Base-by-base conservation (phyloP, 2,113 vertebrate species). In the Eulemur macaco region DNA sequence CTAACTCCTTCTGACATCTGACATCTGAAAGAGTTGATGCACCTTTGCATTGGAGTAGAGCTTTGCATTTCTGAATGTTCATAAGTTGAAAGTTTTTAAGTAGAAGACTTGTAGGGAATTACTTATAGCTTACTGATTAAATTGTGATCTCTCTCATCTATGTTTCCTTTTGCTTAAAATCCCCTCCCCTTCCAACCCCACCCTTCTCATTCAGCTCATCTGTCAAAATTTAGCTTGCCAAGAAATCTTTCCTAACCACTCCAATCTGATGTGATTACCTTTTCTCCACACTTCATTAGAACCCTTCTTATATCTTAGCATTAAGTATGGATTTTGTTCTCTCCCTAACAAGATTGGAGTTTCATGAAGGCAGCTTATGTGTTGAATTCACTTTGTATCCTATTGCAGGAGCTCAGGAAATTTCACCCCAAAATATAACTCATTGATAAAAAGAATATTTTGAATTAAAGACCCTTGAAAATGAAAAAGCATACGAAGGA, bases 181-280 rank as follows among this genome's bases (percentile, higher is more conserved):
- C 31, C 14, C 23, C 7, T 85, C 66, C 63, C 31, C 18, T 95
- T 60, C 71, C 60, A 69, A 21, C 47, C 47, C 80, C 27, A 63
- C 0, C 20, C n/a, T 89, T 92, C 81, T 96, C 14, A 84, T 78
- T 83, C 37, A 88, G 45, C 37, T 95, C 45, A 96, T 69, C 60
- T 21, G 60, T 90, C 27, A 66, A 92, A 74, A 64, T 5, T 42
- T 74, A 50, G 39, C n/a, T 90, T 95, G 34, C 58, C 5, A 37
- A 82, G 68, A 77, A 95, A 86, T 47, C n/a, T 96, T 74, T 54
- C 68, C 74, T 81, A 74, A 89, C 45, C 52, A 63, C 63, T 17
- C 45, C 18, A 82, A 3, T 56, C 80, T 56, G 15, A 50, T 64
- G 71, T 89, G 58, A 18, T 68, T 58, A 47, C 3, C 27, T 47